Evolutionary conservation across 2,797 vertebrate genomes (phyloP).

Genomic region (Otus scops): DNA sequence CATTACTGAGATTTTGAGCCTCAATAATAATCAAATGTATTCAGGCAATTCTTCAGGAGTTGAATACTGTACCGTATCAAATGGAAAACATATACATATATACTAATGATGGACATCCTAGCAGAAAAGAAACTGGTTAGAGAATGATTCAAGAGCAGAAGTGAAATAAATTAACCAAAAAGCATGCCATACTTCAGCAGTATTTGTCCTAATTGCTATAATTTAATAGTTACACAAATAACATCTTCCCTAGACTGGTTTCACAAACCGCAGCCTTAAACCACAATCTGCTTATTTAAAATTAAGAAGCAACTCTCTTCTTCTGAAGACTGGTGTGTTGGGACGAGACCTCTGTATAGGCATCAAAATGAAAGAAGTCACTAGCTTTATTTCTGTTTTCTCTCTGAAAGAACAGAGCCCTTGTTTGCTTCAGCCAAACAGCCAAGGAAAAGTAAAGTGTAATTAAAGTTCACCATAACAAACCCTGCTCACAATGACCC

Average conservation of each 20-base stretch:
- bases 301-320: not conserved
- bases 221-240: not conserved
- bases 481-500: not conserved
- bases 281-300: not conserved
- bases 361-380: not conserved
- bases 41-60: not conserved
- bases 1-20: not conserved
- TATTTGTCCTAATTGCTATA: not conserved
- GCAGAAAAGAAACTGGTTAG: not conserved
- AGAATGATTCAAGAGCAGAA: not conserved
- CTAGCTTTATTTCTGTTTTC: constrained; percentile 31
- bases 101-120: not conserved
- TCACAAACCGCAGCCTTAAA: constrained; percentile 1
- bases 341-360: not conserved
- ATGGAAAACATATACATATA: not conserved
- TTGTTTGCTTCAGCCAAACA: constrained; percentile 49
- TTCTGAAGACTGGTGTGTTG: not conserved
- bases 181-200: not conserved
- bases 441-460: constrained; percentile 24
- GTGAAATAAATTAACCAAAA: not conserved
- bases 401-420: constrained; percentile 4
- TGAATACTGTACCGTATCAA: not conserved
- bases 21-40: not conserved
- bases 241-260: not conserved
- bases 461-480: constrained; percentile 45